Conservation (phyloP, 1,140 invertebrate species). For the Cydia amplana region DNA sequence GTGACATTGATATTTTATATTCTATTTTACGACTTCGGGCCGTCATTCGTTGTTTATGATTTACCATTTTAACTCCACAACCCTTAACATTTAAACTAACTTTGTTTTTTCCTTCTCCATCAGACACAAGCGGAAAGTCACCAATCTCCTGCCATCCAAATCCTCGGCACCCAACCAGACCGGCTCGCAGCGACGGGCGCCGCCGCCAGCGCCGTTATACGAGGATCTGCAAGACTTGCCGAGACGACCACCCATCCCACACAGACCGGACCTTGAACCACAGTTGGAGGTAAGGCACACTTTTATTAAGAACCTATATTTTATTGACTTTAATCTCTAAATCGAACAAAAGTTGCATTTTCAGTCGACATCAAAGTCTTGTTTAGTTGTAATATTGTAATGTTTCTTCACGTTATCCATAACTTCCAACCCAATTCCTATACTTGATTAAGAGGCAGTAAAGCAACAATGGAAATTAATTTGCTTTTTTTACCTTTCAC, state of each 20-base stretch:
- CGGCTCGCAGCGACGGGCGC: slow-evolving; percentile 63
- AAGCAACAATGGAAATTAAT: neutral
- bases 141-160: slow-evolving; percentile 70
- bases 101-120: slow-evolving; percentile 37
- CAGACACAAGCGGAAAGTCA: slow-evolving; percentile 74
- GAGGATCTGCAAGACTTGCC: slow-evolving; percentile 72
- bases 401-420: too few relatives aligned
- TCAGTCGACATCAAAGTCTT: too few relatives aligned
- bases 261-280: slow-evolving; percentile 68
- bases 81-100: slow-evolving; percentile 7
- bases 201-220: slow-evolving; percentile 71
- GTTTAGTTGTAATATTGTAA: too few relatives aligned
- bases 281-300: slow-evolving; percentile 63
- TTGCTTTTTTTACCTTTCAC: slow-evolving; percentile 40
- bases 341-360: too few relatives aligned
- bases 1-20: too few relatives aligned
- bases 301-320: neutral
- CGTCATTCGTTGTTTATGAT: neutral
- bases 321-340: neutral
- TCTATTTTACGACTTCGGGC: too few relatives aligned
- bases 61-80: neutral
- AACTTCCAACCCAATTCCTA: neutral
- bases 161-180: slow-evolving; percentile 62
- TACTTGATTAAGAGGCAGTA: neutral
- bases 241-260: slow-evolving; percentile 65